Evolutionary conservation across 2,797 vertebrate genomes (phyloP).

Genomic region (Bucorvus abyssinicus): DNA sequence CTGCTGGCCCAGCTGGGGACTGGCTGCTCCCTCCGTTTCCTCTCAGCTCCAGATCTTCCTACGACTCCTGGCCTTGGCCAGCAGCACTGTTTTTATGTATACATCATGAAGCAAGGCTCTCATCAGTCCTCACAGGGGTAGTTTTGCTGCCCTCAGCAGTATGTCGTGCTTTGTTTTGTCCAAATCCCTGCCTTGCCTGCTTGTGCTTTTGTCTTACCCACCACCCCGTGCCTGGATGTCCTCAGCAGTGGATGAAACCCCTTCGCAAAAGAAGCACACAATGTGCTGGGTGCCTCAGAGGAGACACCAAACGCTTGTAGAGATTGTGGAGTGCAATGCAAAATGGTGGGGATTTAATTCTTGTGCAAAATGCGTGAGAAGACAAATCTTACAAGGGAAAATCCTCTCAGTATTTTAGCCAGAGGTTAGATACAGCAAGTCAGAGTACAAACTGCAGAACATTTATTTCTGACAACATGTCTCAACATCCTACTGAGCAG

Average conservation of each 20-base stretch:
- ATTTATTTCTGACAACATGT: conserved; percentile 9
- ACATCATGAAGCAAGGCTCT: background rate
- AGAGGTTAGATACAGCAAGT: conserved; percentile 4
- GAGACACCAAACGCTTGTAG: background rate
- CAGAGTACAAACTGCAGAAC: background rate
- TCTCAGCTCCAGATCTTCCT: background rate
- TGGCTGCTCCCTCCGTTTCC: background rate
- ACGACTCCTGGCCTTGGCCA: background rate
- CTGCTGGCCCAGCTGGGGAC: conserved; percentile 17
- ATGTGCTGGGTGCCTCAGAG: fast-evolving
- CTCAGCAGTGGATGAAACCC: fast-evolving
- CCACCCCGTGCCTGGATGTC: fast-evolving
- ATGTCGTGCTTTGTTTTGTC: background rate
- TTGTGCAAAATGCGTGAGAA: background rate
- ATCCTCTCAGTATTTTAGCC: background rate
- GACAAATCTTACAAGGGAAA: background rate
- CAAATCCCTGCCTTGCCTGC: background rate
- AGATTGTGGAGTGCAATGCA: background rate
- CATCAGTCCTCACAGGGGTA: background rate
- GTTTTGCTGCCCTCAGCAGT: background rate
- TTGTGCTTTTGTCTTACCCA: background rate
- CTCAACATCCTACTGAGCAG: conserved; percentile 8
- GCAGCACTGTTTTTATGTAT: background rate
- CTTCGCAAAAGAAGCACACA: background rate
- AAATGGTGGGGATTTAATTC: background rate